Evolutionary conservation across 2,888 invertebrate species (phyloP).

Genomic region (Apamea crenata): DNA sequence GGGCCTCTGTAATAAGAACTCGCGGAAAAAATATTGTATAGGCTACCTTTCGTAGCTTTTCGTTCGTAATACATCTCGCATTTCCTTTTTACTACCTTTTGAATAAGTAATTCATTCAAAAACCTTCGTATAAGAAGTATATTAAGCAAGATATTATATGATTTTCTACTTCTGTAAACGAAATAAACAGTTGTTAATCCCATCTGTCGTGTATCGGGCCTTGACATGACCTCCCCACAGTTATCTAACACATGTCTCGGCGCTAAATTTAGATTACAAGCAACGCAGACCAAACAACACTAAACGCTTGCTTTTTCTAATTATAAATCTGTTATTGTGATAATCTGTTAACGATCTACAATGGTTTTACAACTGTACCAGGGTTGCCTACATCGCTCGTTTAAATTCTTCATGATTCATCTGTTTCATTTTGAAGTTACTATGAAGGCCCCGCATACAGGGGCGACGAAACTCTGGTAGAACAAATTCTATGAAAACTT

Average conservation of each 20-base stretch:
- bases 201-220: slow-evolving; percentile 66
- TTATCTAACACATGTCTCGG: slow-evolving; percentile 69
- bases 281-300: slow-evolving; percentile 67
- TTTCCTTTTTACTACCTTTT: slow-evolving; percentile 7
- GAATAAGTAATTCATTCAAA: not conserved
- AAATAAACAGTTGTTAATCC: slow-evolving; percentile 58
- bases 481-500: not conserved
- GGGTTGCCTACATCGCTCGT: slow-evolving; percentile 41
- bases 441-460: not conserved
- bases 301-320: slow-evolving; percentile 69
- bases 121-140: not conserved
- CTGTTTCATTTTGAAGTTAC: slow-evolving; percentile 50
- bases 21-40: slow-evolving; percentile 22
- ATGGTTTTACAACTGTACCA: slow-evolving; percentile 64
- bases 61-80: not conserved
- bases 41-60: not conserved
- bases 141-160: not conserved
- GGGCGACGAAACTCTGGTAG: not conserved
- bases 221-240: slow-evolving; percentile 67
- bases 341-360: slow-evolving; percentile 67
- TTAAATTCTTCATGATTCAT: slow-evolving; percentile 41
- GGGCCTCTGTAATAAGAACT: slow-evolving; percentile 30
- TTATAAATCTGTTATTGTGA: slow-evolving; percentile 71
- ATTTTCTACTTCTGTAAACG: slow-evolving; percentile 21
- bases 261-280: slow-evolving; percentile 69